Evolutionary conservation across 2,113 vertebrate genomes (phyloP), one percentile per base, ranked within the genome.

Genomic region (Chlamydotis undulata): DNA sequence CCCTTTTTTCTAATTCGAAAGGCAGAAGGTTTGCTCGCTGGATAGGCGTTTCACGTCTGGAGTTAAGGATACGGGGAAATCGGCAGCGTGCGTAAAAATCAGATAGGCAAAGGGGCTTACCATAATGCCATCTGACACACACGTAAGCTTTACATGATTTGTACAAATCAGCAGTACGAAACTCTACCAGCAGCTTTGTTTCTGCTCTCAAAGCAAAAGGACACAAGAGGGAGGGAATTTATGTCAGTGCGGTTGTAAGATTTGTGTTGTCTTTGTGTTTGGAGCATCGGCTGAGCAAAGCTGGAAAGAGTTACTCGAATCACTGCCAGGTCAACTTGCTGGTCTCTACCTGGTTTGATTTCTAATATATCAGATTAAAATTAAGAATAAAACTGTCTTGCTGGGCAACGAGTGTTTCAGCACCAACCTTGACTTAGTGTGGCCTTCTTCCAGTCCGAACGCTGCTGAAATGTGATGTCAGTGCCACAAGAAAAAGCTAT

Each of bases 121-220:
- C 64, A 10, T 92, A 68, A 90, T 71, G 73, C 17, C 73, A 31
- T 70, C 63, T 75, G 93, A 89, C 92, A 80, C 79, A 14, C 59
- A 70, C 68, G 2, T 59, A 74, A 93, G 63, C 60, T 83, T 35
- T n/a, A 61, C 14, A 7, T 74, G 90, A 77, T 92, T 90, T 60
- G 71, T 59, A 81, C 82, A 95, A 93, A 96, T 86, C 88, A 68
- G 69, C 80, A 87, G 73, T 10, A 49, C 16, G 60, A 60, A 93
- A 83, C 73, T 29, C 92, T 49, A 63, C 52, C 83, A 52, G 82
- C 57, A 86, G 68, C 79, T 19, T 55, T 1, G 1, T 21, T 56
- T 86, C 21, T 7, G n/a, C 11, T 69, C 56, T 33, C 1, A 2
- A 64, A 78, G n/a, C 1, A 1, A 19, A 56, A 71, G 9, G 75